phyloP scores from a whole-genome alignment of 2,113 vertebrate genomes.

The Maccullochella peelii region DNA sequence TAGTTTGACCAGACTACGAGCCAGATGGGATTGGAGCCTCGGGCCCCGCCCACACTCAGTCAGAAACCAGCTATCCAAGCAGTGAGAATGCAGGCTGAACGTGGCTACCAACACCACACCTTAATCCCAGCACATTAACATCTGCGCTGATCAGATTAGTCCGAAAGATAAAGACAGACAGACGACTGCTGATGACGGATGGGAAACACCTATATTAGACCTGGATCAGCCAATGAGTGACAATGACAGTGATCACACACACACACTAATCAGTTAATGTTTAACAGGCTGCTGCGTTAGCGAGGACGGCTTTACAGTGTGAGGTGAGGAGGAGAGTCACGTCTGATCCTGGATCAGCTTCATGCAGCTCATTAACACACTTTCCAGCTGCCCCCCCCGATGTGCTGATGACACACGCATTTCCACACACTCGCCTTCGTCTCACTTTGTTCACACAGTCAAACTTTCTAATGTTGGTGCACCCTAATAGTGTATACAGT shows the following conservation, averaged over 20 bases:
- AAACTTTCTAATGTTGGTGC: neutral
- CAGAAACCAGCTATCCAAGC: too few species aligned
- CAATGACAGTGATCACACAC: neutral
- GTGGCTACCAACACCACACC: too few species aligned
- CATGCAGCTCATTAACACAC: constrained; percentile 59
- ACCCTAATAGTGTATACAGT: too few species aligned
- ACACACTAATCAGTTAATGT: constrained; percentile 31
- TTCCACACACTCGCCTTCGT: neutral
- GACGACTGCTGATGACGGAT: constrained; percentile 12
- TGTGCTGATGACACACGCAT: constrained; percentile 18
- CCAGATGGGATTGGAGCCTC: too few species aligned
- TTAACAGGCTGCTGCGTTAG: constrained; percentile 44
- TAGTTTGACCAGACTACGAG: too few species aligned
- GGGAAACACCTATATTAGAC: constrained; percentile 24
- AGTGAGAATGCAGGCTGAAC: too few species aligned
- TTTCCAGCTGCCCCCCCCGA: constrained; percentile 50
- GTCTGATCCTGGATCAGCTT: constrained; percentile 50
- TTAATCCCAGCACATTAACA: too few species aligned
- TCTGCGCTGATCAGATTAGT: too few species aligned
- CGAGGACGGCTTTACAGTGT: constrained; percentile 13
- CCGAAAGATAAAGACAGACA: neutral
- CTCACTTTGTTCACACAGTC: neutral
- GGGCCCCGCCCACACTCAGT: too few species aligned
- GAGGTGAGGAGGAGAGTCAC: constrained; percentile 15
- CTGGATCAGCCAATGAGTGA: constrained; percentile 12